Conservation (phyloP, 2,888 invertebrate species). For the Altica lythri region DNA sequence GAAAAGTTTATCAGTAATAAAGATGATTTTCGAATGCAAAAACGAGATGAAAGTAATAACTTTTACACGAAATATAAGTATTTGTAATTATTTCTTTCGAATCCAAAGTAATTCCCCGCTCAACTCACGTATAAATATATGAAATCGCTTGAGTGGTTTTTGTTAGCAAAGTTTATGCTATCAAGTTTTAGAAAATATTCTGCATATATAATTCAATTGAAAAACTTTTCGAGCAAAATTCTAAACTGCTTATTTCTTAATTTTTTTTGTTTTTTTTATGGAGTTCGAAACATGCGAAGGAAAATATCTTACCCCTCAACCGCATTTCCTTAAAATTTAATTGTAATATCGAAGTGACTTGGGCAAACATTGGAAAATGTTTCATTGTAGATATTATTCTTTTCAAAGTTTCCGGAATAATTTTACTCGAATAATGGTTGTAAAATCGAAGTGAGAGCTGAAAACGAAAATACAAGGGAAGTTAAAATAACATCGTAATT, state of each 20-base stretch:
- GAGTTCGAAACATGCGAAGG: slow-evolving; percentile 18
- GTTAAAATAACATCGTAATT: slow-evolving; percentile 25
- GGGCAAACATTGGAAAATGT: slow-evolving; percentile 24
- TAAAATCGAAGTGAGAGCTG: slow-evolving; percentile 23
- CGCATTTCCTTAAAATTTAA: slow-evolving; percentile 22
- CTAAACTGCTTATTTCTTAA: slow-evolving; percentile 18
- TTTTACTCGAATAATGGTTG: slow-evolving; percentile 24
- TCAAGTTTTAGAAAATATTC: slow-evolving; percentile 8
- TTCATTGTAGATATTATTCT: slow-evolving; percentile 27
- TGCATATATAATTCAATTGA: slow-evolving; percentile 15
- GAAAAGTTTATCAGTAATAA: too few species aligned
- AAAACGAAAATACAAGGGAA: slow-evolving; percentile 23
- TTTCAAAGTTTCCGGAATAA: slow-evolving; percentile 25
- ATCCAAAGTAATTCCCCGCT: too few species aligned
- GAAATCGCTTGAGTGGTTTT: too few species aligned
- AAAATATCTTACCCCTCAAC: slow-evolving; percentile 18
- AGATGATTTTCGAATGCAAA: too few species aligned
- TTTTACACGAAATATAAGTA: too few species aligned
- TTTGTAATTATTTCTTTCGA: too few species aligned
- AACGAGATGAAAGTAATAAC: too few species aligned
- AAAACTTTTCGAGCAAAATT: slow-evolving; percentile 21
- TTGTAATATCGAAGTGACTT: slow-evolving; percentile 26
- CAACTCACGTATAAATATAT: too few species aligned
- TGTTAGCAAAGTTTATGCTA: too few species aligned
- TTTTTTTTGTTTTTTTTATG: slow-evolving; percentile 15